These are phyloP conservation scores for Pseudanteris insignis DNA, from an alignment of 2,888 invertebrate genomes.

Conservation along the genomic window DNA sequence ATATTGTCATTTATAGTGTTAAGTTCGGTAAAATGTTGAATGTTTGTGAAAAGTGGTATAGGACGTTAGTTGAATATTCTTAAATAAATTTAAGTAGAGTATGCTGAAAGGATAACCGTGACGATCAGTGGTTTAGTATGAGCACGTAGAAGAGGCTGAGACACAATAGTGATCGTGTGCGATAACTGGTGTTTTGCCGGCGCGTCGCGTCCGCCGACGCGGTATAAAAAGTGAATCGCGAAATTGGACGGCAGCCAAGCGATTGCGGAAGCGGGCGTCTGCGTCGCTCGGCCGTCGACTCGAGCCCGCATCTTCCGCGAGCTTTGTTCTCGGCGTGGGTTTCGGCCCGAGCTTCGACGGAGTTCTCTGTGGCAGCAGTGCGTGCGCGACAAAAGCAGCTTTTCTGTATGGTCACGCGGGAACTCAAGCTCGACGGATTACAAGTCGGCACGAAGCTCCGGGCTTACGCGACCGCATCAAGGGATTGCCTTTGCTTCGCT, in stretches of 20 bases:
- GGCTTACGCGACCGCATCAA: constrained; percentile 7
- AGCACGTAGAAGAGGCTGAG: no score
- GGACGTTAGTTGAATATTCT: no score
- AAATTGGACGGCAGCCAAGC: constrained; percentile 62
- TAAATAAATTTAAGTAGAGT: no score
- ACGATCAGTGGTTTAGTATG: not conserved
- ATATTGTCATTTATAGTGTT: no score
- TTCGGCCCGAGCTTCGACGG: no score
- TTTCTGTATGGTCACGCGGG: no score
- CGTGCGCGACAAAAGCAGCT: no score
- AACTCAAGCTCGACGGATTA: constrained; percentile 20
- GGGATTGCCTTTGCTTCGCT: not conserved
- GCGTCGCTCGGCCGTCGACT: constrained; percentile 15
- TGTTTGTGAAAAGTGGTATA: not conserved
- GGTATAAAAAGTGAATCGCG: constrained; percentile 55
- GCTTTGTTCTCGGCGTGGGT: no score
- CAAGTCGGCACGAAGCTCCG: constrained; percentile 5
- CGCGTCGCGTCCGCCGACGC: constrained; percentile 52
- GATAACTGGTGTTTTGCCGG: constrained; percentile 52
- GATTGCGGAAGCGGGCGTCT: constrained; percentile 57
- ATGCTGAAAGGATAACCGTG: no score
- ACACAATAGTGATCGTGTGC: constrained; percentile 44
- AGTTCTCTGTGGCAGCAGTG: no score
- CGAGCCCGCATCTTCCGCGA: constrained; percentile 7
- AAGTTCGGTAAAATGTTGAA: no score